Conservation (phyloP, 2,797 vertebrate genomes). For the Cyprinella venusta region DNA sequence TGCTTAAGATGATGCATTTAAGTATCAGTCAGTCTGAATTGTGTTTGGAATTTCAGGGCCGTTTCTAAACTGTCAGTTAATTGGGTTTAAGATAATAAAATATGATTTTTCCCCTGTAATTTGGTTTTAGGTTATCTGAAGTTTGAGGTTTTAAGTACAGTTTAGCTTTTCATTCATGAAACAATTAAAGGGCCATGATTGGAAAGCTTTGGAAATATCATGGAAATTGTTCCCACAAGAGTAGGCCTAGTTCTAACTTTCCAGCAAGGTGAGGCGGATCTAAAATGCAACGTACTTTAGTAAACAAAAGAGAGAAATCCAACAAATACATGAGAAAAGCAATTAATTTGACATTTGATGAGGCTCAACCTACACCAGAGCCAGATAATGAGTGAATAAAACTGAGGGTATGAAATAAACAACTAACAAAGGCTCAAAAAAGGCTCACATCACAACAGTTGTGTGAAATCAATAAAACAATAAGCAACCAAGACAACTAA, state of each 20-base stretch:
- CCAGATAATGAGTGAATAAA: too few species aligned
- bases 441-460: too few species aligned
- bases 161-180: not conserved
- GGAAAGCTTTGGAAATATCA: too few species aligned
- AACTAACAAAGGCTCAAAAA: not conserved
- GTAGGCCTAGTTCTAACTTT: not conserved
- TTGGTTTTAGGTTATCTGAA: not conserved
- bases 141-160: not conserved
- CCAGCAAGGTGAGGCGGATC: too few species aligned
- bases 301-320: too few species aligned
- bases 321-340: too few species aligned
- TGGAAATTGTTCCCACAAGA: not conserved
- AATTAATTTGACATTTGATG: too few species aligned
- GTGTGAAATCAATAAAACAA: not conserved
- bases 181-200: not conserved
- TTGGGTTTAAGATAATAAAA: too few species aligned
- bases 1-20: not conserved
- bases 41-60: not conserved
- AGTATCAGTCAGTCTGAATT: not conserved
- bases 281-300: too few species aligned
- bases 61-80: not conserved
- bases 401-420: too few species aligned
- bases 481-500: not conserved
- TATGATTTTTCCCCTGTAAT: not conserved
- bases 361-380: too few species aligned